Evolutionary conservation across 2,797 vertebrate genomes (phyloP), one percentile per base, ranked within the genome.

Genomic region (Staurois parvus): DNA sequence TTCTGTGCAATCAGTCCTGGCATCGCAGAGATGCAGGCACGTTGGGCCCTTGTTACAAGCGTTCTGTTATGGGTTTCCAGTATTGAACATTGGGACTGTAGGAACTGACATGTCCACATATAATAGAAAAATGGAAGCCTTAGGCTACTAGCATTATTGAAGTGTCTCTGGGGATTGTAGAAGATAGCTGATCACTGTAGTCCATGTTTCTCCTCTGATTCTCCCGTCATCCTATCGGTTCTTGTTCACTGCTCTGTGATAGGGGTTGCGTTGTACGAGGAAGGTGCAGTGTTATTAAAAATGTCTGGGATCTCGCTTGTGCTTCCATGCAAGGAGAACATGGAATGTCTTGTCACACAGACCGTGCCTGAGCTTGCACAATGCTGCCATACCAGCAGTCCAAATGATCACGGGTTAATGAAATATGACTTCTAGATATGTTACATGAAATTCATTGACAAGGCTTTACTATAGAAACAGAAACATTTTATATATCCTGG

Each of bases 221-320:
- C 24, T 29, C 45, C 66, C 17, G 26, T 68, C 30, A 40, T 26
- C 37, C 62, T 40, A 68, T 79, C 76, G 26, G 76, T 79, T 79
- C 62, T 37, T n/a, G 64, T 32, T 79, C 59, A 79, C 26, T 69
- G 77, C 67, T 29, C 26, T 42, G 13, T 29, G 62, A 79, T 79
- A 26, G 64, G 42, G 37, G 62, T 69, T 42, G 8, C 21, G 4
- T 2, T 29, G 29, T 19, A 42, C 19, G 26, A 64, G 9, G 28
- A 8, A 28, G 34, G 29, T 78, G 66, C 76, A 28, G 9, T n/a
- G 24, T 78, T 32, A 64, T 37, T 78, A 48, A 80, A 56, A 29
- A 80, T 66, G 19, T 40, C 3, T 45, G 2, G 28, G 74, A 42
- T 75, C 32, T n/a, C 26, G 21, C 48, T 7, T 19, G 15, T 3